These are phyloP conservation scores for Panthera uncia DNA, from an alignment of 2,113 vertebrate species.

Conservation along the genomic window DNA sequence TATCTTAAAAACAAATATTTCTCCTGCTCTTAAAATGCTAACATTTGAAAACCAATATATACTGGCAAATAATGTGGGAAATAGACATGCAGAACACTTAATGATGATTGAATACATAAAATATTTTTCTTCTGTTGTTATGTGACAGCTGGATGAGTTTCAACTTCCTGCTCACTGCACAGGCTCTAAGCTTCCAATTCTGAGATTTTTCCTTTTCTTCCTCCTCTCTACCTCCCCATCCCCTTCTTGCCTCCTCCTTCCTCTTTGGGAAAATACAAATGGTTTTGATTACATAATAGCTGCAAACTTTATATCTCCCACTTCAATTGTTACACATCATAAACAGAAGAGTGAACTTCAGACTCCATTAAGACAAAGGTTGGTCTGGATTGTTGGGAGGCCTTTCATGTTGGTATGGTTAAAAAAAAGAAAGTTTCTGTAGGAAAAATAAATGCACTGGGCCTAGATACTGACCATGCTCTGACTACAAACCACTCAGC, in stretches of 20 bases:
- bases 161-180: conserved; percentile 70
- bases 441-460: neutral
- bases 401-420: neutral
- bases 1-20: conserved; percentile 72
- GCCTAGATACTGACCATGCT: neutral
- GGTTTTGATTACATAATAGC: conserved; percentile 79
- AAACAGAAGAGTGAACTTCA: conserved; percentile 67
- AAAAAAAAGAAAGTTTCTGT: neutral
- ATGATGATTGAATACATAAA: conserved; percentile 70
- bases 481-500: neutral
- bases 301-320: conserved; percentile 79
- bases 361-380: conserved; percentile 61
- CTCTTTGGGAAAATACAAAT: conserved; percentile 70
- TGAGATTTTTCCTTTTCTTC: neutral
- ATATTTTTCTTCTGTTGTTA: conserved; percentile 71
- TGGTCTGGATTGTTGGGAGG: neutral
- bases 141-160: conserved; percentile 75
- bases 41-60: conserved; percentile 66
- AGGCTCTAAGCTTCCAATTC: conserved; percentile 56
- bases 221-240: neutral
- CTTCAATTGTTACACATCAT: conserved; percentile 71
- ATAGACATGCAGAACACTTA: conserved; percentile 60
- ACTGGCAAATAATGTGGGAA: conserved; percentile 74
- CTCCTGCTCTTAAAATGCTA: conserved; percentile 36
- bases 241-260: conserved; percentile 36